These are phyloP conservation scores for Cyphomyrmex costatus DNA, from an alignment of 1,140 invertebrate genomes.

Conservation along the genomic window DNA sequence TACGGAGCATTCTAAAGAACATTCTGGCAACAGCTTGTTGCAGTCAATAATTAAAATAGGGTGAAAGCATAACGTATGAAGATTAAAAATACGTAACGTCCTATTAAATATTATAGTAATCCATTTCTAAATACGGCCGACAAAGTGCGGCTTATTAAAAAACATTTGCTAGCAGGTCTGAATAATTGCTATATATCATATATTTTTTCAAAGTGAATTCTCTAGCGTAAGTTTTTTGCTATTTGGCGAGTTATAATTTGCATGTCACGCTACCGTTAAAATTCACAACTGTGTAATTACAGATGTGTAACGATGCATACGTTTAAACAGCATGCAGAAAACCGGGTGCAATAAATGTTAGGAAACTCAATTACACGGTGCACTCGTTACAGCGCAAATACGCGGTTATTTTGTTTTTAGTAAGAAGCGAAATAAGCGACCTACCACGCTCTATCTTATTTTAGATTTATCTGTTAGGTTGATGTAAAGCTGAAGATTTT, in stretches of 20 bases:
- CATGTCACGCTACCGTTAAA: neutral
- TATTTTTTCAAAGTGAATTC: neutral
- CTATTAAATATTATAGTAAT: neutral
- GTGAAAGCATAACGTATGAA: neutral
- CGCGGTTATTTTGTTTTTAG: slow-evolving; percentile 12
- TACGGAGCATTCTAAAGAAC: neutral
- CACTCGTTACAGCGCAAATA: neutral
- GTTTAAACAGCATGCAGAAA: neutral
- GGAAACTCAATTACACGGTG: neutral
- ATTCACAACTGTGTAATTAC: slow-evolving; percentile 17
- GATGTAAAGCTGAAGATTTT: neutral
- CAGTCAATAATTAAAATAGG: slow-evolving; percentile 2
- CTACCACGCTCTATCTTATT: neutral
- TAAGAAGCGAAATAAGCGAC: neutral
- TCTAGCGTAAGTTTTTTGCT: neutral
- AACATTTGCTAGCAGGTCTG: neutral
- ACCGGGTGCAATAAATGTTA: neutral
- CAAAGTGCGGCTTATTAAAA: neutral
- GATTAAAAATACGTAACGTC: neutral
- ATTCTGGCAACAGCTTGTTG: neutral
- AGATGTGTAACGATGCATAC: neutral
- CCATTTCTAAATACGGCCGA: neutral
- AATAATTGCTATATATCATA: neutral
- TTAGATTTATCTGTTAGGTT: neutral
- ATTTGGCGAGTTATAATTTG: neutral